A percentile compares a stretch with the other conserved stretches of the same genome.
These are phyloP conservation scores for Yponomeuta cagnagella DNA, from an alignment of 2,888 invertebrate species.

Conservation along the genomic window DNA sequence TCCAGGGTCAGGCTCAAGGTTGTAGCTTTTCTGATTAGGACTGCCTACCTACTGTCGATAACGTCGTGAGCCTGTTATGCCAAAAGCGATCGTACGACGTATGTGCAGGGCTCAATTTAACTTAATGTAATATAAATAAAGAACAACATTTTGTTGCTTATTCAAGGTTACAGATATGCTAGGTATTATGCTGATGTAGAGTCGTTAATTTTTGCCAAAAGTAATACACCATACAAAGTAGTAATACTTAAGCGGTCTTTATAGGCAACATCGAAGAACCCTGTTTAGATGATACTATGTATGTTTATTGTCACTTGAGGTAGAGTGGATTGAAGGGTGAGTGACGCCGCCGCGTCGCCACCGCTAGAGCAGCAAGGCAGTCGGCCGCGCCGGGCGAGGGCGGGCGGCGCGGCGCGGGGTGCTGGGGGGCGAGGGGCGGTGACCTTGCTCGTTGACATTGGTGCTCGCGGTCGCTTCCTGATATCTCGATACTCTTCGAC, in stretches of 20 bases:
- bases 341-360: constrained; percentile 14
- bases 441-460: constrained; percentile 67
- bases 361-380: constrained; percentile 22
- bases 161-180: constrained; percentile 48
- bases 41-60: constrained; percentile 33
- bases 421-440: constrained; percentile 22
- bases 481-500: constrained; percentile 68
- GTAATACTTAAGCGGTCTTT: too few relatives aligned
- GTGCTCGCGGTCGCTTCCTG: constrained; percentile 67
- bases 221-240: not conserved
- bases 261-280: too few relatives aligned
- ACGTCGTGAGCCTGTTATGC: constrained; percentile 24
- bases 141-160: constrained; percentile 58
- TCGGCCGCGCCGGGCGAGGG: constrained; percentile 21
- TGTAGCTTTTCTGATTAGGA: constrained; percentile 67
- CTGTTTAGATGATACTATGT: not conserved
- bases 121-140: constrained; percentile 31
- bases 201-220: not conserved
- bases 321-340: constrained; percentile 10
- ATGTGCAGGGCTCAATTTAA: constrained; percentile 39
- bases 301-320: not conserved
- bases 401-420: constrained; percentile 22
- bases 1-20: constrained; percentile 73
- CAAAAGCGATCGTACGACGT: constrained; percentile 38
- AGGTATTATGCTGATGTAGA: constrained; percentile 2